Percentiles rank a stretch among this genome's conserved stretches.
Conservation (phyloP, 1,140 invertebrate species). For the Zaprionus gabonicus region DNA sequence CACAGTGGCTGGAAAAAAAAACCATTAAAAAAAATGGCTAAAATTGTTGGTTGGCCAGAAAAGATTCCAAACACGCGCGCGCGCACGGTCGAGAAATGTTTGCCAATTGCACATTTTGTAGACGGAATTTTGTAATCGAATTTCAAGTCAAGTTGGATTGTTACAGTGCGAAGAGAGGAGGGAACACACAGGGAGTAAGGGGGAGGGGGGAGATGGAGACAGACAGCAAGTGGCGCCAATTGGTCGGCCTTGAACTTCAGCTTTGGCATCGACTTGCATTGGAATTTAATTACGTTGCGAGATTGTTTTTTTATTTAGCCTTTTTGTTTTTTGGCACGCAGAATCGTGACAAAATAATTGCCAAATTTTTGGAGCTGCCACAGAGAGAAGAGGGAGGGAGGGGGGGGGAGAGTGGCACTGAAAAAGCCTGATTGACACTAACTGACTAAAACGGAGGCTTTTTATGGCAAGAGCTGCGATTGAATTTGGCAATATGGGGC, state of each 20-base stretch:
- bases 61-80: conserved; percentile 4
- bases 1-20: conserved; percentile 28
- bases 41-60: conserved; percentile 2
- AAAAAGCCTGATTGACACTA: neutral
- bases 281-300: conserved; percentile 54
- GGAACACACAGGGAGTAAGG: neutral
- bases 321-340: conserved; percentile 55
- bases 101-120: conserved; percentile 40
- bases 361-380: conserved; percentile 27
- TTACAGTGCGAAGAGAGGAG: neutral
- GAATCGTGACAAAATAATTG: conserved; percentile 74
- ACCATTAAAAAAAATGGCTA: neutral
- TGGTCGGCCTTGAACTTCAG: conserved; percentile 70
- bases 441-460: neutral
- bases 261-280: conserved; percentile 27
- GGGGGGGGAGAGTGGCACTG: neutral
- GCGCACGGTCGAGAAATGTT: neutral
- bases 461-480: neutral
- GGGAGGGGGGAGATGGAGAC: neutral
- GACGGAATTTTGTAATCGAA: conserved; percentile 28
- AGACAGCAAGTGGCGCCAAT: conserved; percentile 13
- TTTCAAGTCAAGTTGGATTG: conserved; percentile 5
- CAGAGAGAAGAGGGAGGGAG: neutral
- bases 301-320: conserved; percentile 9
- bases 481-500: neutral